Conservation (phyloP, 2,888 invertebrate species). For the Heterodera filipjevi region DNA sequence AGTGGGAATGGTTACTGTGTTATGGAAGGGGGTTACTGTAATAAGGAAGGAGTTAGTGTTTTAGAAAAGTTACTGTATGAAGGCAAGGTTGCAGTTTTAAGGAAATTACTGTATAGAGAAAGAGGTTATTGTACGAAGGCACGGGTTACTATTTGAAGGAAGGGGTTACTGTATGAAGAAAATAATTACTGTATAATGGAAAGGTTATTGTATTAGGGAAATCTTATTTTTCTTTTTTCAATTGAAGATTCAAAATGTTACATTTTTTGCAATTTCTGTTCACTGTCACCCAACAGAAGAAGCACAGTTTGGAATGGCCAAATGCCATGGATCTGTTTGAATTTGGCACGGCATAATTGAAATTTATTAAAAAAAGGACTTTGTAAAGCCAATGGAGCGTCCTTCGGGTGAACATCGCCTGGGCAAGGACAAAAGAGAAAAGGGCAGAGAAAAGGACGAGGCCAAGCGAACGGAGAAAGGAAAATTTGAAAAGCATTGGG, state of each 20-base stretch:
- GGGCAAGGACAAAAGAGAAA: background rate
- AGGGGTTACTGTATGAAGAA: too few species aligned
- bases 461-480: background rate
- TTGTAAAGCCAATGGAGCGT: conserved; percentile 1
- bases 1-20: background rate
- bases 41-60: too few species aligned
- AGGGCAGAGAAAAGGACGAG: background rate
- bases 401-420: background rate
- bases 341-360: background rate
- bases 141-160: background rate
- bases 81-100: too few species aligned
- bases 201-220: background rate
- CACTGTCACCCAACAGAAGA: background rate
- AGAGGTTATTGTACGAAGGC: too few species aligned
- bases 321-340: background rate
- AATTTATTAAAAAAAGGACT: background rate
- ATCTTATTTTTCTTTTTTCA: background rate
- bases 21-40: background rate
- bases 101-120: too few species aligned
- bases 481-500: background rate
- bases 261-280: conserved; percentile 14
- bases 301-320: background rate
- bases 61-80: too few species aligned
- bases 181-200: too few species aligned
- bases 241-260: background rate